Evolutionary conservation across 2,888 invertebrate genomes (phyloP).

Genomic region (Coenonympha arcania): DNA sequence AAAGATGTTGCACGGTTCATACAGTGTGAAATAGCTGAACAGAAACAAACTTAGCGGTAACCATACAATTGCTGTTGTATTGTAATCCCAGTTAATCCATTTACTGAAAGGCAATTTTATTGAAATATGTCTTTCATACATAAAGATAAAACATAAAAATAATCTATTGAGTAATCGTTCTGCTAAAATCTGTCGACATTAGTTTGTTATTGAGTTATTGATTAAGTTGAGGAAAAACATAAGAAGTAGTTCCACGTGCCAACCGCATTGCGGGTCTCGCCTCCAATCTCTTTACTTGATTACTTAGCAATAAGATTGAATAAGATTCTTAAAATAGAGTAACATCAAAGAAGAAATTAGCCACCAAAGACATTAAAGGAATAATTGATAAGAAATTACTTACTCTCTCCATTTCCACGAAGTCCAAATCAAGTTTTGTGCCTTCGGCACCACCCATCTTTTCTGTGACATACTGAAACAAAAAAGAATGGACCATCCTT

Average conservation of each 20-base stretch:
- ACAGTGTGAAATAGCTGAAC: background rate
- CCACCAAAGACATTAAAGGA: too few species aligned
- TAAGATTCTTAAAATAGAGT: background rate
- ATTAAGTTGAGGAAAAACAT: conserved; percentile 17
- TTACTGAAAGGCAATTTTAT: conserved; percentile 8
- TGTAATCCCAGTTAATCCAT: conserved; percentile 8
- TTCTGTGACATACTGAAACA: conserved; percentile 97
- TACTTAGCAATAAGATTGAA: conserved; percentile 9
- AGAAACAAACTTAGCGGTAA: conserved; percentile 8
- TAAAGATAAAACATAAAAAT: background rate
- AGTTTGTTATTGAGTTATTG: conserved; percentile 10
- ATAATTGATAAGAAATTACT: conserved; percentile 74
- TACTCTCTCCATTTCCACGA: conserved; percentile 99
- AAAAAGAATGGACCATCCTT: conserved; percentile 26
- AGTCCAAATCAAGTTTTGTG: conserved; percentile 98
- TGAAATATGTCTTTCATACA: background rate
- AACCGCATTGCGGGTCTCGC: conserved; percentile 26
- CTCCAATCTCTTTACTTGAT: conserved; percentile 17
- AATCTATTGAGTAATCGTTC: background rate
- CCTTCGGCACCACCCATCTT: conserved; percentile 99
- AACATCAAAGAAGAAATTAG: too few species aligned
- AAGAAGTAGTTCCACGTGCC: conserved; percentile 18
- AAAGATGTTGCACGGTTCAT: too few species aligned
- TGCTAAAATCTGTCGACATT: background rate
- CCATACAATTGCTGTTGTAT: conserved; percentile 8